A percentile compares a stretch with the other conserved stretches of the same genome.
Conservation (phyloP, 23 tunicate genomes). For the Ciona savignyi region DNA sequence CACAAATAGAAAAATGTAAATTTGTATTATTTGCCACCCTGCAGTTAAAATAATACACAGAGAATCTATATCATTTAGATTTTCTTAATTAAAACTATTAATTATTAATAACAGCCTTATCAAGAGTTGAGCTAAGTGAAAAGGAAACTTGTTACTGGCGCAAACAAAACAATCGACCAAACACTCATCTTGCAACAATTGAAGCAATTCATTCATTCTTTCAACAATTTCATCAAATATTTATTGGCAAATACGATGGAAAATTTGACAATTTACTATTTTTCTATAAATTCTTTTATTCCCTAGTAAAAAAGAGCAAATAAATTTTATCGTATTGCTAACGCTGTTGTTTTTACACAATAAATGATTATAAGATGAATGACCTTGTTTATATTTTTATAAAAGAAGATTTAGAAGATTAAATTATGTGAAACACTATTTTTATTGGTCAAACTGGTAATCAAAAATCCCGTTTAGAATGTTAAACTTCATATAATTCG, state of each 20-base stretch:
- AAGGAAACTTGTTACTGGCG: conserved; percentile 70
- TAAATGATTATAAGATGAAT: no score
- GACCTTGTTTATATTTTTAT: no score
- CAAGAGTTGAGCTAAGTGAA: conserved; percentile 39
- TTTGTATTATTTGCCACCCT: neutral
- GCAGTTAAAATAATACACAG: neutral
- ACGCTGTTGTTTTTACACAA: no score
- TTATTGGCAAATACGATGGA: conserved; percentile 39
- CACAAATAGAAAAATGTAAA: no score
- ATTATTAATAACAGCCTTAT: conserved; percentile 14
- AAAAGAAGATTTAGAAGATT: no score
- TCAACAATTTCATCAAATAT: conserved; percentile 35
- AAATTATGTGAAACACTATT: no score
- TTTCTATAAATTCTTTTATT: conserved; percentile 57
- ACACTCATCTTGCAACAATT: conserved; percentile 72
- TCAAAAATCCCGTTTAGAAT: no score
- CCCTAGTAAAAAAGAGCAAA: conserved; percentile 53
- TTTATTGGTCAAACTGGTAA: no score
- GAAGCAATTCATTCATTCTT: conserved; percentile 66
- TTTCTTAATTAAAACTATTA: no score
- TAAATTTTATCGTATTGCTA: no score
- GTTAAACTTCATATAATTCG: no score
- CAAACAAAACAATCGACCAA: conserved; percentile 43
- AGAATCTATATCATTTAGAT: neutral
- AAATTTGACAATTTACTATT: conserved; percentile 68